A percentile compares a stretch with the other conserved stretches of the same genome.
Evolutionary conservation across 2,888 invertebrate species (phyloP).

Genomic region (Luperina testacea): DNA sequence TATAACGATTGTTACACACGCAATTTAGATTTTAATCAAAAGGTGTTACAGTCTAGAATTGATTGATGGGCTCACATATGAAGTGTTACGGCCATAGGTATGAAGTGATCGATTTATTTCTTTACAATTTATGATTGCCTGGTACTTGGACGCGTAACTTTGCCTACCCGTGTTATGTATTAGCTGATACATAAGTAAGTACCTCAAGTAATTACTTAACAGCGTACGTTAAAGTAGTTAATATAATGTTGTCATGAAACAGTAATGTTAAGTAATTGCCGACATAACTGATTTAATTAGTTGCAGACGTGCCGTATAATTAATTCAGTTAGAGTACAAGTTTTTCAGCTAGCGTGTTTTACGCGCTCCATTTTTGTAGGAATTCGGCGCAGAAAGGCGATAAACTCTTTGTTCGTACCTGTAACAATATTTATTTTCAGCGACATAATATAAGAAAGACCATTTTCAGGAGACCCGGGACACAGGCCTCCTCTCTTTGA

Average conservation of each 20-base stretch:
- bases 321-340: conserved; percentile 26
- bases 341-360: conserved; percentile 26
- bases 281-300: conserved; percentile 35
- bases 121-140: conserved; percentile 68
- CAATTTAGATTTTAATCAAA: conserved; percentile 46
- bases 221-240: conserved; percentile 2
- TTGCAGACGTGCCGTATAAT: conserved; percentile 20
- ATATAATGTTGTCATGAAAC: conserved; percentile 27
- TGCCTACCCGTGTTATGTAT: conserved; percentile 53
- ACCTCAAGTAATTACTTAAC: conserved; percentile 15
- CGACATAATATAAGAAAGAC: too few species aligned
- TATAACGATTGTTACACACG: conserved; percentile 41
- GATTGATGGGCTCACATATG: conserved; percentile 40
- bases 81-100: conserved; percentile 48
- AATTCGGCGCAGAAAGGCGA: not conserved
- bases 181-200: conserved; percentile 14
- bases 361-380: conserved; percentile 14
- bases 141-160: conserved; percentile 62
- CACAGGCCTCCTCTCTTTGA: too few species aligned
- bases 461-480: not conserved
- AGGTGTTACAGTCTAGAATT: conserved; percentile 49
- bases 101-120: conserved; percentile 65
- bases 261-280: conserved; percentile 31
- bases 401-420: not conserved
- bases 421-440: not conserved